Evolutionary conservation across 2,113 vertebrate species (phyloP), one percentile per base, ranked within the genome.

Genomic region (Ochotona curzoniae): DNA sequence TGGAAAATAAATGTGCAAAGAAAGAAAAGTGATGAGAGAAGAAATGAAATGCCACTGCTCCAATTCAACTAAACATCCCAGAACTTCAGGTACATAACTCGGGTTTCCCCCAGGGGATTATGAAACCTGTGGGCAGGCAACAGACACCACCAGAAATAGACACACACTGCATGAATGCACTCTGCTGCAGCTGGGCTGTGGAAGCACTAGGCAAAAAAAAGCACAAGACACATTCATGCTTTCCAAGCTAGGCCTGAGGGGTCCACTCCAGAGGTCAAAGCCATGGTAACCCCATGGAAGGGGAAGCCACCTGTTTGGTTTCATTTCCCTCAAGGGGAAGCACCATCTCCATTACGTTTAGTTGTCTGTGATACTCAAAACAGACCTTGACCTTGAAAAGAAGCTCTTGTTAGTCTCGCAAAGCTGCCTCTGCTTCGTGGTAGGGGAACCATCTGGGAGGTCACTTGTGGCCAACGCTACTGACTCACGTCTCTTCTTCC

Each of bases 301-400:
- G 76, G 18, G 79, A 82, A n/a, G 25, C 11, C 6, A 44, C 17
- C 81, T 83, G 51, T 82, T 75, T 84, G 35, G 70, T 75, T 89
- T 69, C 54, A 75, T 69, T 87, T 78, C 21, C 44, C 57, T 47
- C n/a, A 78, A 84, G 76, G 26, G 69, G 7, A 92, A 69, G 81
- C 28, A 8, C 44, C 26, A 64, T 83, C 54, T 92, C 71, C 49
- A 87, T 61, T 87, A 63, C 57, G 81, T 54, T 17, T 0, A 70
- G 18, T 69, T 86, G 57, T 81, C 87, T 87, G 54, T 38, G 82
- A 79, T 67, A 49, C 70, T 49, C 57, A 73, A 73, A 63, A 28
- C 23, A 93, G 23, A 79, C 69, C 74, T 51, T 95, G 60, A 79
- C 63, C 76, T 67, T 91, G 44, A 78, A 71, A 12, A 90, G 64